Base-by-base conservation (phyloP, 2,113 vertebrate species). In the Cyprinus carpio region DNA sequence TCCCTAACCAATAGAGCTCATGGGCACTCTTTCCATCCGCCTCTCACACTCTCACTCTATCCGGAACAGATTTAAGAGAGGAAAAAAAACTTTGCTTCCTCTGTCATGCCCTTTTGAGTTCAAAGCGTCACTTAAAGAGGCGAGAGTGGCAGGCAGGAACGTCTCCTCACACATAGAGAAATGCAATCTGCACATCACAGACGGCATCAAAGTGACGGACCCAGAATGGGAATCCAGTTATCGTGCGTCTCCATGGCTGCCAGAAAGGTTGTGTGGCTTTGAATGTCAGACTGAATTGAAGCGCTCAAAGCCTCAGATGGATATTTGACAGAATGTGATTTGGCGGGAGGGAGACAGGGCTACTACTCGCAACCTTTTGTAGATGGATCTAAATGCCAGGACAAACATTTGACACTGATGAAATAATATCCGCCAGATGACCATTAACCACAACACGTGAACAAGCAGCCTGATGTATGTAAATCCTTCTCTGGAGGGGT, bases 251-350 rank as follows among this genome's bases (percentile, higher is more conserved):
- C 83, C 71, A 78, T 74, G 82, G 71, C 77, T 80, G 67, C 60
- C 79, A 85, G 83, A 89, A 86, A 88, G 85, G 77, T 84, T 83
- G 88, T 56, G 27, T 76, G 54, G 74, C 82, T 86, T 85, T 87
- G 89, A 90, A 89, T 89, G 89, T 90, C 87, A 88, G 65, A 5
- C 75, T 85, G 79, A 85, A 90, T 84, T 85, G 85, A 88, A 87
- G 84, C 56, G 60, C 75, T 84, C 74, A 85, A 84, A 83, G 75
- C 84, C 60, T 84, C 81, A 56, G 85, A 87, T 83, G 82, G 82
- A 82, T 86, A 86, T 89, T 86, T 88, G 84, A 87, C 79, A 87
- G 87, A 82, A 90, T 84, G 69, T 81, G 82, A 89, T 87, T 75
- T 71, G 74, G 78, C 10, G 34, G n/a, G 85, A 43, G 40, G 56